phyloP scores from a whole-genome alignment of 2,113 vertebrate species.

The Xiphias gladius region DNA sequence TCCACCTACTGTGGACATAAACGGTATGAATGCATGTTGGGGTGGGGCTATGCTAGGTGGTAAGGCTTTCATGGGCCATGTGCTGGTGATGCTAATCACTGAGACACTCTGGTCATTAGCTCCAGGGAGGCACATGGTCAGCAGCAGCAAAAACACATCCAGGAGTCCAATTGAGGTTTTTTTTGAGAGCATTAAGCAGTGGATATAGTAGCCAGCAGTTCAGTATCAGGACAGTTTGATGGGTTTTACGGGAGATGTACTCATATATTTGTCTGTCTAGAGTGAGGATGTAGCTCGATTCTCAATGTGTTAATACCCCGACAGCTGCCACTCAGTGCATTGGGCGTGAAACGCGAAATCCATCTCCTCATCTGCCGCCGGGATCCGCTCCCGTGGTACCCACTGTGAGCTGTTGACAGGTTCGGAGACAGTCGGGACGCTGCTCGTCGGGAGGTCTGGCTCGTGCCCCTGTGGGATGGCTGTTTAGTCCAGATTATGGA shows the following conservation, averaged over 20 bases:
- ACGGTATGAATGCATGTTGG: constrained; percentile 15
- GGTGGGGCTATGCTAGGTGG: constrained; percentile 18
- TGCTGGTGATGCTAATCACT: constrained; percentile 46
- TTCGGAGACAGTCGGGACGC: constrained; percentile 58
- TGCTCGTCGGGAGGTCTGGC: constrained; percentile 54
- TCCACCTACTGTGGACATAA: constrained; percentile 32
- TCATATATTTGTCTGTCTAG: neutral
- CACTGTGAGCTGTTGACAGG: constrained; percentile 55
- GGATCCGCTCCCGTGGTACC: constrained; percentile 29
- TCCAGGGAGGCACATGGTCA: constrained; percentile 46
- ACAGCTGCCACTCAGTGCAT: constrained; percentile 59
- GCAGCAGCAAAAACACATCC: constrained; percentile 3
- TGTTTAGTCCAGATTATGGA: constrained; percentile 21
- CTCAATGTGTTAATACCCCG: constrained; percentile 8
- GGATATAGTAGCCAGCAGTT: neutral
- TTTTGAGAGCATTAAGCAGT: neutral
- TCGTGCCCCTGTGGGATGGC: constrained; percentile 5
- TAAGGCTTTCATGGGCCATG: constrained; percentile 39
- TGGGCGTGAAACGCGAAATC: constrained; percentile 44
- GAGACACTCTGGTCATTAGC: constrained; percentile 20
- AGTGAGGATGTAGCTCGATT: neutral
- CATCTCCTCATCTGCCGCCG: constrained; percentile 43
- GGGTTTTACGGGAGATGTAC: neutral
- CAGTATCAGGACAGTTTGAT: neutral
- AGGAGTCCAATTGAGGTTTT: neutral